Conservation (phyloP, 2,888 invertebrate species). For the Diploptera punctata region DNA sequence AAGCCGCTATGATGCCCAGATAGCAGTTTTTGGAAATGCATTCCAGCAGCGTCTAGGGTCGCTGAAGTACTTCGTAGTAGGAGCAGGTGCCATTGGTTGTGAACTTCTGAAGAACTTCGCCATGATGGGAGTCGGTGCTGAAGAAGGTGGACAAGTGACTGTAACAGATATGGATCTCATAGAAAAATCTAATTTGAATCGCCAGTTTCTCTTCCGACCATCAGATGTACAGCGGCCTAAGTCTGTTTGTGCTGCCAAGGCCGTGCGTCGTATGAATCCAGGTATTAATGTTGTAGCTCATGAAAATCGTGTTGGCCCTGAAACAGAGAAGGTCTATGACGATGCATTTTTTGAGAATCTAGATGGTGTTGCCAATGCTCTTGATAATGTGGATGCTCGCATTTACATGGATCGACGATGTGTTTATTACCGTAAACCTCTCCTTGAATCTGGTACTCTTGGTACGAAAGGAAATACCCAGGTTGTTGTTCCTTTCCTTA, state of each 20-base stretch:
- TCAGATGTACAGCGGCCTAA: conserved; percentile 94
- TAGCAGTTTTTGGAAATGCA: conserved; percentile 89
- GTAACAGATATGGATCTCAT: conserved; percentile 99
- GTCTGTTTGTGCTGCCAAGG: conserved; percentile 88
- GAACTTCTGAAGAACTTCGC: conserved; percentile 98
- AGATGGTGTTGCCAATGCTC: conserved; percentile 95
- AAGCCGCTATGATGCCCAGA: conserved; percentile 86
- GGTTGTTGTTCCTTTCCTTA: conserved; percentile 95
- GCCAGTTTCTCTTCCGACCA: conserved; percentile 96
- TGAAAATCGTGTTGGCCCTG: conserved; percentile 91
- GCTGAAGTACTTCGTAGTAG: conserved; percentile 82
- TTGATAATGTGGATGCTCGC: conserved; percentile 97
- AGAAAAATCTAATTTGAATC: conserved; percentile 97
- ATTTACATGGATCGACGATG: conserved; percentile 98
- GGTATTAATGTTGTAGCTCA: conserved; percentile 78
- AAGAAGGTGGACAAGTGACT: conserved; percentile 71
- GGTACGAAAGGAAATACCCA: conserved; percentile 99
- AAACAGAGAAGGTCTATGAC: conserved; percentile 93
- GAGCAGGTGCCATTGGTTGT: conserved; percentile 94
- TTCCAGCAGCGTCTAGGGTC: conserved; percentile 85
- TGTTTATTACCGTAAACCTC: conserved; percentile 95
- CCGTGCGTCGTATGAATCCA: conserved; percentile 85
- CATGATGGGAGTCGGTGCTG: conserved; percentile 92
- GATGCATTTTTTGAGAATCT: conserved; percentile 93
- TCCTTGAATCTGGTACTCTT: conserved; percentile 96